Evolutionary conservation across 2,797 vertebrate genomes (phyloP).

Genomic region (Anableps anableps): DNA sequence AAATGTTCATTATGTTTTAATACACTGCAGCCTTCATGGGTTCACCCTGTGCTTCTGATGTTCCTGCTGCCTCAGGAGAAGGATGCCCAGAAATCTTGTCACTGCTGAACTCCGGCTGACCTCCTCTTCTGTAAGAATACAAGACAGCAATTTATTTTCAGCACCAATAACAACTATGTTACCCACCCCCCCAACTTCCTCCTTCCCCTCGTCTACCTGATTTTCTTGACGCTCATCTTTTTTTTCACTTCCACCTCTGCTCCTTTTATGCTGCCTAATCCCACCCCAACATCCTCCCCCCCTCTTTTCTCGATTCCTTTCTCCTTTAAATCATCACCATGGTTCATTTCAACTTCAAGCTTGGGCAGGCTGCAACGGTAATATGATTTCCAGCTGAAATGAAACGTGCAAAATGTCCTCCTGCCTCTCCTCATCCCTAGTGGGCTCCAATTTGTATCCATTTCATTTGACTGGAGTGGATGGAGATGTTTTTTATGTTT

Average conservation of each 20-base stretch:
- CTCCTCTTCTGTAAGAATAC: slow-evolving; percentile 36
- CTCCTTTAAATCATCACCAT: slow-evolving; percentile 62
- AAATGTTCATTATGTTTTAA: slow-evolving; percentile 7
- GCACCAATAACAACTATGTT: slow-evolving; percentile 39
- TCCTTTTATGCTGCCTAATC: slow-evolving; percentile 32
- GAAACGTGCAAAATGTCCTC: slow-evolving; percentile 71
- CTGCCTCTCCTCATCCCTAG: slow-evolving; percentile 45
- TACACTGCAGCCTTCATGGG: slow-evolving; percentile 10
- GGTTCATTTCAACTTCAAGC: slow-evolving; percentile 69
- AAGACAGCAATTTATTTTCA: slow-evolving; percentile 59
- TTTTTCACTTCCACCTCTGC: slow-evolving; percentile 21
- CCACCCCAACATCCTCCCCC: slow-evolving; percentile 1
- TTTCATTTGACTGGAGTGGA: slow-evolving; percentile 50
- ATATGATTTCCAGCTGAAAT: slow-evolving; percentile 76
- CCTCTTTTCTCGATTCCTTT: slow-evolving; percentile 39
- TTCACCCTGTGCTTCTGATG: slow-evolving; percentile 45
- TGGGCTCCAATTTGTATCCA: slow-evolving; percentile 48
- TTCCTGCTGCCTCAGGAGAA: slow-evolving; percentile 38
- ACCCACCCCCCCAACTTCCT: slow-evolving; percentile 12
- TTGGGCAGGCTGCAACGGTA: slow-evolving; percentile 51
- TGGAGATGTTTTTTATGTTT: slow-evolving; percentile 5
- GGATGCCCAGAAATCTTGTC: slow-evolving; percentile 39
- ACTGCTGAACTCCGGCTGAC: slow-evolving; percentile 69
- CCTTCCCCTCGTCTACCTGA: slow-evolving; percentile 1
- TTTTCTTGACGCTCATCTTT: slow-evolving; percentile 26